Evolutionary conservation across 2,113 vertebrate genomes (phyloP).

Genomic region (Chloroceryle aenea): DNA sequence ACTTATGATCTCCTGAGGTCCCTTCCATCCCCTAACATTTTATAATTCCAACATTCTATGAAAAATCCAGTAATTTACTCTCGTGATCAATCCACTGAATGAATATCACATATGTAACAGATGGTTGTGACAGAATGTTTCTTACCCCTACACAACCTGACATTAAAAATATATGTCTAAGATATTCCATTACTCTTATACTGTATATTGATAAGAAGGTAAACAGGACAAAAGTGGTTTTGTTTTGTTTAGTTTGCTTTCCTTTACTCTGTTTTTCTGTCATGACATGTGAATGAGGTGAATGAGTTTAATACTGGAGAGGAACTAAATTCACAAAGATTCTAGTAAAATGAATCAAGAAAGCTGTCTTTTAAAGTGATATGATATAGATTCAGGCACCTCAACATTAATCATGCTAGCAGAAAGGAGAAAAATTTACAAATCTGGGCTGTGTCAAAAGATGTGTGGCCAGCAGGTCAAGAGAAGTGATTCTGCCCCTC

Average conservation of each 20-base stretch:
- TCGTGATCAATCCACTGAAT: background rate
- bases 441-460: too few species aligned
- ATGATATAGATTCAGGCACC: background rate
- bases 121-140: background rate
- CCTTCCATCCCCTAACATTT: too few species aligned
- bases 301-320: background rate
- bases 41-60: too few species aligned
- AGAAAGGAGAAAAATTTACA: background rate
- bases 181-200: accelerated
- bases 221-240: background rate
- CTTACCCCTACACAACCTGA: background rate
- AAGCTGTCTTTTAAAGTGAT: background rate
- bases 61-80: background rate
- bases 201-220: background rate
- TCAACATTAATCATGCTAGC: background rate
- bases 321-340: background rate
- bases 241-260: background rate
- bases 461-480: too few species aligned
- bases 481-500: too few species aligned
- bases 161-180: background rate
- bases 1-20: too few species aligned
- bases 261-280: background rate
- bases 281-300: background rate
- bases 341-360: background rate
- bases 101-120: background rate